These are phyloP conservation scores for Paelopatides confundens DNA, from an alignment of 53 echinoderm and acorn worm species.

Conservation along the genomic window DNA sequence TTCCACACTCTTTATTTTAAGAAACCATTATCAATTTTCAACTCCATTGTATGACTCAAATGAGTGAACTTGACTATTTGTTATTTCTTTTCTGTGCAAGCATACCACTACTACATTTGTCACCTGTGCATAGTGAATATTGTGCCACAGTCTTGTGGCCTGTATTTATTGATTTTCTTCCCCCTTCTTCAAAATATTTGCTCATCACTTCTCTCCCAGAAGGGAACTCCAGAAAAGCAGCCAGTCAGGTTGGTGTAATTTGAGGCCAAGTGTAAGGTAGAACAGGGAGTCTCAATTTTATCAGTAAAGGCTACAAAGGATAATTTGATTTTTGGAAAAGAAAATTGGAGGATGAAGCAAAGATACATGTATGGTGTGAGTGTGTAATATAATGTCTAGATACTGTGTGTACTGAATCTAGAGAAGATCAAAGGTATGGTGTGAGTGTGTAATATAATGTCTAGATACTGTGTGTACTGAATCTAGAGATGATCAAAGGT, in stretches of 20 bases:
- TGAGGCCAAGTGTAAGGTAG: slow-evolving; percentile 27
- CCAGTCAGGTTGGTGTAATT: slow-evolving; percentile 38
- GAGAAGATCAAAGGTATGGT: too few relatives aligned
- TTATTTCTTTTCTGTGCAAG: background rate
- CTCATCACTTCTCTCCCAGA: slow-evolving; percentile 45
- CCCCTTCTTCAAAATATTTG: slow-evolving; percentile 42
- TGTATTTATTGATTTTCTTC: slow-evolving; percentile 29
- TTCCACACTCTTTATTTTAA: too few relatives aligned
- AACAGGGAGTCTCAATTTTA: background rate
- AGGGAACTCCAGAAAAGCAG: slow-evolving; percentile 28
- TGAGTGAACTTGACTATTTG: background rate
- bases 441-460: too few relatives aligned
- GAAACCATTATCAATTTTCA: too few relatives aligned
- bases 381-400: too few relatives aligned
- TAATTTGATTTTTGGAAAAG: background rate
- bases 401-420: too few relatives aligned
- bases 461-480: too few relatives aligned
- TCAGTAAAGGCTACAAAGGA: slow-evolving; percentile 6
- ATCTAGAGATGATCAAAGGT: too few relatives aligned
- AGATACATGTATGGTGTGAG: too few relatives aligned
- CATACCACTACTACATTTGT: slow-evolving; percentile 13
- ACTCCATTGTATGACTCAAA: background rate
- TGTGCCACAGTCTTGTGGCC: slow-evolving; percentile 28
- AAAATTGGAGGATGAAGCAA: background rate
- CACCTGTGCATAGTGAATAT: slow-evolving; percentile 28